Evolutionary conservation across 2,797 vertebrate species (phyloP).

Genomic region (Falco columbarius): DNA sequence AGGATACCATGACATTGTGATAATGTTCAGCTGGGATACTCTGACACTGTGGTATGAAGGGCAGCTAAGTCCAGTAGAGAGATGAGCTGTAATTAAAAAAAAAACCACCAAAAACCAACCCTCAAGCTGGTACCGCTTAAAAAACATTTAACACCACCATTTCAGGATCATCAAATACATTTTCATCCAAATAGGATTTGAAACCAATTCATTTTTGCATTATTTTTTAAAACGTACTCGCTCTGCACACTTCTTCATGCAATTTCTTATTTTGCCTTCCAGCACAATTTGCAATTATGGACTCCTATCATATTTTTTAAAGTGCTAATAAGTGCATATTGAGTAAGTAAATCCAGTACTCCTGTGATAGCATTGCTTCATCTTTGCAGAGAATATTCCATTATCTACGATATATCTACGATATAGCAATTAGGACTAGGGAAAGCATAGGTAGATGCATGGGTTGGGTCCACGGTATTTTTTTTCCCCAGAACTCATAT

Average conservation of each 20-base stretch:
- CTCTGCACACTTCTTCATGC: background rate
- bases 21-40: background rate
- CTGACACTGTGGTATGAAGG: background rate
- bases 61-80: background rate
- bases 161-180: background rate
- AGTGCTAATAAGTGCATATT: background rate
- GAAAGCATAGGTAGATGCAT: background rate
- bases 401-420: background rate
- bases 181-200: background rate
- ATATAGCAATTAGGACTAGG: background rate
- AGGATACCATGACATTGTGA: background rate
- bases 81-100: background rate
- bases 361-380: background rate
- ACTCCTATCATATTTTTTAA: background rate
- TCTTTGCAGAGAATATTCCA: background rate
- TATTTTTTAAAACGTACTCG: background rate
- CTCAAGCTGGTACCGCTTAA: rapidly evolving
- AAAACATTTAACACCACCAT: background rate
- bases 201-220: background rate
- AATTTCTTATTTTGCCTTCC: background rate
- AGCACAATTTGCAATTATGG: background rate
- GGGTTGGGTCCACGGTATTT: background rate
- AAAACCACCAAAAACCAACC: background rate
- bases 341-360: background rate
- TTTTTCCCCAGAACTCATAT: background rate